A percentile compares a stretch with the other conserved stretches of the same genome.
These are phyloP conservation scores for Rhabdomys pumilio DNA, from an alignment of 2,797 vertebrate species.

Conservation along the genomic window DNA sequence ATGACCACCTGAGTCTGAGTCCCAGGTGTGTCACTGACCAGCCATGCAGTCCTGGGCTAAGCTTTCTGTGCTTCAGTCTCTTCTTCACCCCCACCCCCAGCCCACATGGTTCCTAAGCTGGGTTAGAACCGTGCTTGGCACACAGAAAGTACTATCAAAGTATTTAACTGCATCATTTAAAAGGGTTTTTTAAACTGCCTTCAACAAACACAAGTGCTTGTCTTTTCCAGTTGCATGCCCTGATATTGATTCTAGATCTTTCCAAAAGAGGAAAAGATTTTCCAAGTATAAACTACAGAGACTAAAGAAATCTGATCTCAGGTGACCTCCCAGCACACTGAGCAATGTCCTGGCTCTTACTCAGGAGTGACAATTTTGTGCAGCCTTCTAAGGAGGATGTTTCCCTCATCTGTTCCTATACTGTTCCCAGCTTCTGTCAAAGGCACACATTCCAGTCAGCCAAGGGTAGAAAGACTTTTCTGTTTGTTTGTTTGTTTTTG, in stretches of 20 bases:
- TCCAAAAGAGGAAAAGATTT: constrained; percentile 49
- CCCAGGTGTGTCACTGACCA: background rate
- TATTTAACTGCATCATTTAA: constrained; percentile 37
- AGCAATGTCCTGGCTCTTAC: background rate
- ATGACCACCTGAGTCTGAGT: background rate
- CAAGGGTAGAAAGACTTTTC: background rate
- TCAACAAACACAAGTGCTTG: background rate
- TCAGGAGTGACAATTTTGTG: background rate
- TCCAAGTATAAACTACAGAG: constrained; percentile 19
- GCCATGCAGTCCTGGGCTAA: background rate
- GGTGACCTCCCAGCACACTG: background rate
- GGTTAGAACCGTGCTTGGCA: background rate
- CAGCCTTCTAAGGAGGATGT: background rate
- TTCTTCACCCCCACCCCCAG: no score
- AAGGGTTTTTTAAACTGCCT: constrained; percentile 24
- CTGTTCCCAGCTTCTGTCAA: background rate
- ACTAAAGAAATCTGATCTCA: constrained; percentile 48
- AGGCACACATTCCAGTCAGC: background rate
- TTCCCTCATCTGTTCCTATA: constrained; percentile 31
- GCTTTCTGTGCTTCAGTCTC: background rate
- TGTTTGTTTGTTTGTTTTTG: background rate
- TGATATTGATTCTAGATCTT: background rate
- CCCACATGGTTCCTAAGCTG: background rate
- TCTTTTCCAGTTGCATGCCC: background rate
- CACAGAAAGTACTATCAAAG: background rate